These are phyloP conservation scores for Rattus norvegicus DNA, from an alignment of 2,113 vertebrate genomes.

Conservation along the genomic window DNA sequence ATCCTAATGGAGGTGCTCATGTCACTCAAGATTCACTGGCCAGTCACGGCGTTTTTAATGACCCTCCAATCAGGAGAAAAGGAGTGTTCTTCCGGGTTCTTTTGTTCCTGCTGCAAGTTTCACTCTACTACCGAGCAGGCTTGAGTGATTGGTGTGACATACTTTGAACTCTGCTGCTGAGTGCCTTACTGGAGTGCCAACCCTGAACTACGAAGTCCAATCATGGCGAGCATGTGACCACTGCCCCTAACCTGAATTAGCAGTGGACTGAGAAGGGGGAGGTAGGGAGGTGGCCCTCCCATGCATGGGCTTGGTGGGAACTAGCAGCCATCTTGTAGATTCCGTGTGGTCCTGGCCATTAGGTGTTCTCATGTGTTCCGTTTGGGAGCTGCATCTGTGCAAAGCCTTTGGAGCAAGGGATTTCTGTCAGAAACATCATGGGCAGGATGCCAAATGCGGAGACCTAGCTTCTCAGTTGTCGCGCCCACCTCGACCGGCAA, in stretches of 20 bases:
- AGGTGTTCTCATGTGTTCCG: no score
- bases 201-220: background rate
- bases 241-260: background rate
- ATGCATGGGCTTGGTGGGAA: background rate
- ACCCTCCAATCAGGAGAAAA: background rate
- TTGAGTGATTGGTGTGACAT: background rate
- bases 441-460: background rate
- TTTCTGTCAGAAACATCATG: background rate
- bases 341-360: no score
- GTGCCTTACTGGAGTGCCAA: background rate
- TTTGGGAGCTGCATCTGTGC: background rate
- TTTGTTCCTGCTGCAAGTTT: background rate
- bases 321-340: background rate
- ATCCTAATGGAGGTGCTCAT: background rate
- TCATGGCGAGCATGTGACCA: background rate
- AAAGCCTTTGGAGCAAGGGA: background rate
- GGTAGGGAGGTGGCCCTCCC: no score
- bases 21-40: no score
- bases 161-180: background rate
- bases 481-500: no score
- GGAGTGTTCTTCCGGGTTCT: no score
- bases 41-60: no score
- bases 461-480: no score
- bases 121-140: background rate
- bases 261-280: background rate